phyloP scores from a whole-genome alignment of 2,888 invertebrate genomes.

The Stegana nigrithorax region DNA sequence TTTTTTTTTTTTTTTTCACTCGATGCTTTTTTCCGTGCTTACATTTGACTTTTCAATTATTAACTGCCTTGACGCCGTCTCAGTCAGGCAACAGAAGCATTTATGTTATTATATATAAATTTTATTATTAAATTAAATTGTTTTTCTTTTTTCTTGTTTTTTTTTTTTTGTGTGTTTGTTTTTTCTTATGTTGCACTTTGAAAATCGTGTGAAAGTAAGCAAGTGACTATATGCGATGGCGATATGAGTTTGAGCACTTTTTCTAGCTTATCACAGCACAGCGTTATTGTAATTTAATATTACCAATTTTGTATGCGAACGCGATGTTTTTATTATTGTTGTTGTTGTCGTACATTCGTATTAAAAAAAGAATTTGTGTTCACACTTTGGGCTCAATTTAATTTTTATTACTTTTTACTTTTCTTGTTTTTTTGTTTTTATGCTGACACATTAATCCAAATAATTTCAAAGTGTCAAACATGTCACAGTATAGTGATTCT shows the following conservation, averaged over 20 bases:
- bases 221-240: too few relatives aligned
- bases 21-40: too few relatives aligned
- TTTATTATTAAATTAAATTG: too few relatives aligned
- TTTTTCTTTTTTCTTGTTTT: neutral
- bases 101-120: too few relatives aligned
- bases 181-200: too few relatives aligned
- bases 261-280: constrained; percentile 19
- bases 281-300: constrained; percentile 13
- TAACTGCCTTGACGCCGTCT: too few relatives aligned
- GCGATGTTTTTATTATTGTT: constrained; percentile 1
- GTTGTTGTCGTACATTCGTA: too few relatives aligned
- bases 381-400: neutral
- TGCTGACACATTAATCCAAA: constrained; percentile 56
- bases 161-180: neutral
- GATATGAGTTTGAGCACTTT: too few relatives aligned
- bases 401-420: constrained; percentile 1
- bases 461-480: constrained; percentile 38
- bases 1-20: neutral
- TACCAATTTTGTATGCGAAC: constrained; percentile 6
- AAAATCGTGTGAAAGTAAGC: too few relatives aligned
- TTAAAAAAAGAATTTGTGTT: too few relatives aligned
- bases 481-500: constrained; percentile 29
- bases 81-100: too few relatives aligned
- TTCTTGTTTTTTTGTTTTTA: constrained; percentile 31
- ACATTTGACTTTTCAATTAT: constrained; percentile 15